Conservation (phyloP, 2,797 vertebrate genomes). For the Lagodon rhomboides region DNA sequence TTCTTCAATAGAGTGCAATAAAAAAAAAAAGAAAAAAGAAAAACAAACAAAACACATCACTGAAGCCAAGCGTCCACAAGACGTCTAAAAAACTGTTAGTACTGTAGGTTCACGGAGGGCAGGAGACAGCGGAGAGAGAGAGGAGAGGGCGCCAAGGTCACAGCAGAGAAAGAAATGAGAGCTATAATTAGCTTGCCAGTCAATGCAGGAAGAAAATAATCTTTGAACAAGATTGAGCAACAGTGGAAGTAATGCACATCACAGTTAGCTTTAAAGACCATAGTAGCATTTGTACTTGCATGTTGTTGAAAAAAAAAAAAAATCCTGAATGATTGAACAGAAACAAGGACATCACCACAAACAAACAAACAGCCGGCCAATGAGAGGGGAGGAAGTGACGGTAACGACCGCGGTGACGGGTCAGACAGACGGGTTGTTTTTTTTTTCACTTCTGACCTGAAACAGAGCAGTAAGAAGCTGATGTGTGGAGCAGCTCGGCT, state of each 20-base stretch:
- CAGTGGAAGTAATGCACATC: constrained; percentile 90
- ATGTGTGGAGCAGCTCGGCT: constrained; percentile 35
- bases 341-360: constrained; percentile 79
- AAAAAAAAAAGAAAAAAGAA: constrained; percentile 87
- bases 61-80: constrained; percentile 95
- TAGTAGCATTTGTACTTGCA: constrained; percentile 80
- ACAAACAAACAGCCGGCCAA: constrained; percentile 70
- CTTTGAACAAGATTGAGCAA: constrained; percentile 70
- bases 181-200: constrained; percentile 86
- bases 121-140: constrained; percentile 73
- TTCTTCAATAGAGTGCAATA: constrained; percentile 90
- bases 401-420: background rate
- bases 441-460: constrained; percentile 23
- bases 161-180: constrained; percentile 84
- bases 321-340: constrained; percentile 76
- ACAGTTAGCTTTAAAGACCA: constrained; percentile 86
- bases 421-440: background rate
- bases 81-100: constrained; percentile 94
- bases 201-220: constrained; percentile 80
- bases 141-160: constrained; percentile 88
- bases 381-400: constrained; percentile 34
- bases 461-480: constrained; percentile 20
- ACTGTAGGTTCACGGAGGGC: constrained; percentile 89
- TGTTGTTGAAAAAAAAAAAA: constrained; percentile 62
- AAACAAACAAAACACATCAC: constrained; percentile 93